These are phyloP conservation scores for Elaphurus davidianus DNA, from an alignment of 2,113 vertebrate species.

Conservation along the genomic window DNA sequence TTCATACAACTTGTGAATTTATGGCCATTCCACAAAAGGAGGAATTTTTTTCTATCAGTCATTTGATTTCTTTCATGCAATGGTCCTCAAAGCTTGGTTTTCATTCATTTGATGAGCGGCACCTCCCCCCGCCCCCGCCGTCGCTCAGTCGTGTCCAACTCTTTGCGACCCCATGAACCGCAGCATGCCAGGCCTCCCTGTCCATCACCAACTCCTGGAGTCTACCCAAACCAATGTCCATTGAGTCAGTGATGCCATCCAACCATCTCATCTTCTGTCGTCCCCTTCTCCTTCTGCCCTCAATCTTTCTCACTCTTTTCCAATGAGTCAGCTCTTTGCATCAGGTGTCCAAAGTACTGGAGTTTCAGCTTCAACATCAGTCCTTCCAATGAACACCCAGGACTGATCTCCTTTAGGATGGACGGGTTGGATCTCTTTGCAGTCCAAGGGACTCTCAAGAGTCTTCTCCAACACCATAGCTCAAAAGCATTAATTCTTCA, in stretches of 20 bases:
- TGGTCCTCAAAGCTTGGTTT: not conserved
- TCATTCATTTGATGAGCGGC: not conserved
- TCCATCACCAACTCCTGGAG: not conserved
- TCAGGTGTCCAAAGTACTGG: not conserved
- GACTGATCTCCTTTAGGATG: not conserved
- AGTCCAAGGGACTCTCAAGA: not conserved
- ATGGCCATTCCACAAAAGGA: not conserved
- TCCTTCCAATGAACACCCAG: not conserved
- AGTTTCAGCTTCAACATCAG: not conserved
- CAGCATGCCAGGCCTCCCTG: not conserved
- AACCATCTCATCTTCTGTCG: not conserved
- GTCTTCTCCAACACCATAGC: not conserved
- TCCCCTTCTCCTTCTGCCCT: not conserved
- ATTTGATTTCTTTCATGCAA: not conserved
- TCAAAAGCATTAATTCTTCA: not conserved
- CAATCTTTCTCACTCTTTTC: not conserved
- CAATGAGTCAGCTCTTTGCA: not conserved
- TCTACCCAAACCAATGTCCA: not conserved
- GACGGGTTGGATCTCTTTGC: not conserved
- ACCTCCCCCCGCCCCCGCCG: accelerated
- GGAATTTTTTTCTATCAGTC: not conserved
- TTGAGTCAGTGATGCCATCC: not conserved
- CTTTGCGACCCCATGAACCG: not conserved
- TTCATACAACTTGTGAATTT: not conserved
- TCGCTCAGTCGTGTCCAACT: accelerated